phyloP scores from a whole-genome alignment of 2,888 invertebrate species.

The Xanthia togata region DNA sequence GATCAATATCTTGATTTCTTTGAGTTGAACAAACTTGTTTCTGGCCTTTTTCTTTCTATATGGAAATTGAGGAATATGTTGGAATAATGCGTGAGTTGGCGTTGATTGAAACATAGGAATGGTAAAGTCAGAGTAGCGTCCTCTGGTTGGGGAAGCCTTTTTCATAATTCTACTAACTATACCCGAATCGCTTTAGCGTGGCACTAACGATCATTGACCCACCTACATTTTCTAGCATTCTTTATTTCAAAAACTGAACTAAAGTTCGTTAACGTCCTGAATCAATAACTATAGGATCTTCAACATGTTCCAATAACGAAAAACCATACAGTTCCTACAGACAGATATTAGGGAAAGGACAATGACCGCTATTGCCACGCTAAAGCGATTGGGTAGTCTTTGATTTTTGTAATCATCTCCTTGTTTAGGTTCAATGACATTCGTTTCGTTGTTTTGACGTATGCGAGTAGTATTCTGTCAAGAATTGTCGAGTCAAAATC shows the following conservation, averaged over 20 bases:
- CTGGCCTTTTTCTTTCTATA: slow-evolving; percentile 1
- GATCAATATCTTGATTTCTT: slow-evolving; percentile 42
- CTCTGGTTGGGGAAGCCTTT: neutral
- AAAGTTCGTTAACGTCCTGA: too few relatives aligned
- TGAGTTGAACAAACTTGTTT: slow-evolving; percentile 34
- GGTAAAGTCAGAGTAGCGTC: neutral
- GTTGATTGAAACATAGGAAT: slow-evolving; percentile 4
- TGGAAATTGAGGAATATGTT: slow-evolving; percentile 41
- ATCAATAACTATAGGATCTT: too few relatives aligned
- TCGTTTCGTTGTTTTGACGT: neutral
- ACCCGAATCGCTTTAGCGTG: too few relatives aligned
- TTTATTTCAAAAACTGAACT: too few relatives aligned
- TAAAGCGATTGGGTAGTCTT: neutral
- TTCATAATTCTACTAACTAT: neutral
- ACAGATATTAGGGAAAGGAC: too few relatives aligned
- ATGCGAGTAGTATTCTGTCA: neutral
- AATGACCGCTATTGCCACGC: too few relatives aligned
- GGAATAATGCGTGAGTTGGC: neutral
- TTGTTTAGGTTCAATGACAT: neutral
- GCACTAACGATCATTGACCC: too few relatives aligned
- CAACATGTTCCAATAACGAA: too few relatives aligned
- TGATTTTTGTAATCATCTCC: neutral
- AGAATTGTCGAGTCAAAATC: neutral
- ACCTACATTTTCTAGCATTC: too few relatives aligned
- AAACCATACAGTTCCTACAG: too few relatives aligned